Base-by-base conservation (phyloP, 2,888 invertebrate species). In the Mechanitis messenoides region DNA sequence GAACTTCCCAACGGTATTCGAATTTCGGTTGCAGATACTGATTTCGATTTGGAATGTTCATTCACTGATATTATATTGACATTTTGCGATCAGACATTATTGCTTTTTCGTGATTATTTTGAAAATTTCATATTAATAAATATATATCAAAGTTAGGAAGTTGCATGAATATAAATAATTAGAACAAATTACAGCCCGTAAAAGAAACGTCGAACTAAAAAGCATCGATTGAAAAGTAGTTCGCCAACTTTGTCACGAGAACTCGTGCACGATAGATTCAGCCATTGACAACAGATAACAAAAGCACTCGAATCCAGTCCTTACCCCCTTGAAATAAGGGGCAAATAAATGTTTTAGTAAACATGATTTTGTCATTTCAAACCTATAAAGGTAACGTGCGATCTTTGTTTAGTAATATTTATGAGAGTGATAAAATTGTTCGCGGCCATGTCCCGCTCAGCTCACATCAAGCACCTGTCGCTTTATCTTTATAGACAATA, bases 391-490 rank as follows among this genome's bases (percentile, higher is more conserved):
- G 79, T 75, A 72, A 73, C 76, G 77, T 76, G 75, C 68, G 75
- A 74, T 76, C 75, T 74, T 71, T 71, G 77, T 79, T 77, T 78
- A 72, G 75, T 81, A 80, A 78, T 85, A 86, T 88, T 89, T 88
- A 89, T 81, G 83, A 76, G 73, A 68, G 82, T 79, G 81, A 87
- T 90, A 89, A 89, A 88, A 87, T 79, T 84, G 89, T 87, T 83
- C 83, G 87, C 84, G 88, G 88, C 79, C 74, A 68, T 84, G 86
- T 82, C 77, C 76, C 69, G 69, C 80, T 80, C 75, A 76, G 72
- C 76, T 79, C 76, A 80, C 80, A 79, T 80, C 72, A 79, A 81
- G 84, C 85, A 84, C 84, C 85, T 84, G 83, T 81, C 83, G 70
- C 72, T 75, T 74, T 77, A 76, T 75, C 76, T 76, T 77, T 77